These are phyloP conservation scores for Halichoeres trimaculatus DNA, from an alignment of 2,113 vertebrate genomes.

Conservation along the genomic window DNA sequence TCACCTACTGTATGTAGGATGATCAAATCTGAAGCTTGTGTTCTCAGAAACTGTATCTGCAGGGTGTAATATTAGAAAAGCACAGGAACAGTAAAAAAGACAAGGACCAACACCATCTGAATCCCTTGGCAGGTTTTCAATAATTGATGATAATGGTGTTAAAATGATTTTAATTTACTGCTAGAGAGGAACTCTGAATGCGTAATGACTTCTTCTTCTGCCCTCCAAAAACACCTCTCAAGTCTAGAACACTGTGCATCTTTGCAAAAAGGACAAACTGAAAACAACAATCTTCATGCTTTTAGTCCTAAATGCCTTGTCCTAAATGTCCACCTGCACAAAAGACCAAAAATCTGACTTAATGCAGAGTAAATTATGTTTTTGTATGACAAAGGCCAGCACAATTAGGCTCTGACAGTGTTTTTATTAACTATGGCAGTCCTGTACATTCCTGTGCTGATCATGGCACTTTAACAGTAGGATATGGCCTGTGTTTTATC, in stretches of 20 bases:
- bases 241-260: constrained; percentile 29
- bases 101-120: constrained; percentile 29
- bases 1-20: constrained; percentile 41
- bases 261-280: constrained; percentile 45
- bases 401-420: not conserved
- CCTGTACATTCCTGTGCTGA: constrained; percentile 61
- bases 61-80: constrained; percentile 17
- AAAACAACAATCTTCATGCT: constrained; percentile 48
- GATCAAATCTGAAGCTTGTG: constrained; percentile 15
- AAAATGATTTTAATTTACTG: constrained; percentile 58
- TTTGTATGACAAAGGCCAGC: constrained; percentile 12
- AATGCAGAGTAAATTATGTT: constrained; percentile 4
- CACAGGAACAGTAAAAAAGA: not conserved
- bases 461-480: constrained; percentile 63
- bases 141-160: constrained; percentile 40
- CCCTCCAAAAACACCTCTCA: constrained; percentile 30
- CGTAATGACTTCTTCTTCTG: constrained; percentile 45
- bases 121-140: constrained; percentile 26
- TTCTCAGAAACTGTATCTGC: constrained; percentile 3
- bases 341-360: constrained; percentile 20
- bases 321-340: constrained; percentile 28
- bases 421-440: constrained; percentile 44
- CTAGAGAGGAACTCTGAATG: constrained; percentile 28
- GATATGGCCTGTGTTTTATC: constrained; percentile 29
- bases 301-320: constrained; percentile 40